These are phyloP conservation scores for Erythrocercus mccallii DNA, from an alignment of 2,113 vertebrate genomes.

Conservation along the genomic window DNA sequence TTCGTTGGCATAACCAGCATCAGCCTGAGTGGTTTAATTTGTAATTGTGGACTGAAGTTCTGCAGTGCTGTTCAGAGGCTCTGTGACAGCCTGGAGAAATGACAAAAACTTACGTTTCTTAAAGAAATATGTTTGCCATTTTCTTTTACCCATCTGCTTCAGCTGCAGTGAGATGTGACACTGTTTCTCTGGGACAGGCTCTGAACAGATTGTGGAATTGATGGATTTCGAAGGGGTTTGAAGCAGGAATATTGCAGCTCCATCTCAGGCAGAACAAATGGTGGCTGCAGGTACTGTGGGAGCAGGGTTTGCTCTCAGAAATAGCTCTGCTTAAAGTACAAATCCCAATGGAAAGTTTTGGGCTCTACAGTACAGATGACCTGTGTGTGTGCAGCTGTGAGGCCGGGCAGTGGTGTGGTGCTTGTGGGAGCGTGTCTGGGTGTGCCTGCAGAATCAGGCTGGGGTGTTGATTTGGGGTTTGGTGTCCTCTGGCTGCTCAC, in stretches of 20 bases:
- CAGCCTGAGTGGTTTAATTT: neutral
- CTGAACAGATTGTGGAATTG: neutral
- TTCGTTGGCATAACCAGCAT: neutral
- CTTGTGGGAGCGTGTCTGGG: neutral
- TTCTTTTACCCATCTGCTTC: neutral
- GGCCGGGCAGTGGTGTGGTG: rapidly evolving
- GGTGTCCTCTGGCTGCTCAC: neutral
- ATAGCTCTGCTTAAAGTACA: neutral
- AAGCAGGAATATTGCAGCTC: neutral
- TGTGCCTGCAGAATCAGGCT: neutral
- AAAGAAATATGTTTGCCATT: neutral
- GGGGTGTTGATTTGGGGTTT: neutral
- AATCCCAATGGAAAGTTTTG: neutral
- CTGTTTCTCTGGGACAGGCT: neutral
- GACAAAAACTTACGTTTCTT: neutral
- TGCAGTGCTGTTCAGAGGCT: neutral
- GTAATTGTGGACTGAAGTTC: neutral
- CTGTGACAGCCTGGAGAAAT: neutral
- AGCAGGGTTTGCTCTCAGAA: neutral
- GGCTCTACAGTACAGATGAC: neutral
- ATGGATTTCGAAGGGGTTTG: neutral
- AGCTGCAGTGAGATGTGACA: neutral
- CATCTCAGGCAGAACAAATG: neutral
- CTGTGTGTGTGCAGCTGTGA: neutral
- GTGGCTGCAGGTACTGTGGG: neutral